A percentile compares a stretch with the other conserved stretches of the same genome.
These are phyloP conservation scores for Troilus luridus DNA, from an alignment of 2,888 invertebrate species.

Conservation along the genomic window DNA sequence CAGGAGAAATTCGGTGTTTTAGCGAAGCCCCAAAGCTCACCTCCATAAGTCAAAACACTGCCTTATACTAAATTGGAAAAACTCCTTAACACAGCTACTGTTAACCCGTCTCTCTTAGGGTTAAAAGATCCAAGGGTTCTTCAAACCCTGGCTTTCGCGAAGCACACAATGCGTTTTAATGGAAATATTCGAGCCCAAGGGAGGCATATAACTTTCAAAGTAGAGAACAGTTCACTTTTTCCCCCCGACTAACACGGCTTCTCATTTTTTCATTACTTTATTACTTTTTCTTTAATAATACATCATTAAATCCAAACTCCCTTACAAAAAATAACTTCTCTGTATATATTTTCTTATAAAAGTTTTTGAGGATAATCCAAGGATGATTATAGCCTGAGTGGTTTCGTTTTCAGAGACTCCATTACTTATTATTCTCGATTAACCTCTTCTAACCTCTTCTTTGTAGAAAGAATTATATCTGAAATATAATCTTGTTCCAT, in stretches of 20 bases:
- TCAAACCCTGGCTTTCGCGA: neutral
- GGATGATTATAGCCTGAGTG: constrained; percentile 25
- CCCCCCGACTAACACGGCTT: neutral
- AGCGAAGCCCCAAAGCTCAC: too few species aligned
- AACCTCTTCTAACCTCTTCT: neutral
- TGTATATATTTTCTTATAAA: constrained; percentile 6
- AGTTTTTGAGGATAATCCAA: neutral
- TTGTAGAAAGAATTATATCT: constrained; percentile 10
- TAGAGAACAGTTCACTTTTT: constrained; percentile 1
- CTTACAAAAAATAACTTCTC: neutral
- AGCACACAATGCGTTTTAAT: neutral
- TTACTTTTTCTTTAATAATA: constrained; percentile 41
- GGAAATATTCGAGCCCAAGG: neutral
- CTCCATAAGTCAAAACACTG: too few species aligned
- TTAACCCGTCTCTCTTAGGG: neutral
- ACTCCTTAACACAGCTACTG: neutral
- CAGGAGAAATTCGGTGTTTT: too few species aligned
- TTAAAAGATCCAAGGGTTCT: neutral
- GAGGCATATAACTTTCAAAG: constrained; percentile 3
- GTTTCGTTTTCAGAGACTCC: neutral
- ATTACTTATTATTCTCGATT: neutral
- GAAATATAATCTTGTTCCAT: neutral
- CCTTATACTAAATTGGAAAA: neutral
- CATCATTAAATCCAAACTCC: neutral
- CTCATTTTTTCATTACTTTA: neutral